A percentile compares a stretch with the other conserved stretches of the same genome.
Evolutionary conservation across 1,140 invertebrate genomes (phyloP).

Genomic region (Nasonia longicornis): DNA sequence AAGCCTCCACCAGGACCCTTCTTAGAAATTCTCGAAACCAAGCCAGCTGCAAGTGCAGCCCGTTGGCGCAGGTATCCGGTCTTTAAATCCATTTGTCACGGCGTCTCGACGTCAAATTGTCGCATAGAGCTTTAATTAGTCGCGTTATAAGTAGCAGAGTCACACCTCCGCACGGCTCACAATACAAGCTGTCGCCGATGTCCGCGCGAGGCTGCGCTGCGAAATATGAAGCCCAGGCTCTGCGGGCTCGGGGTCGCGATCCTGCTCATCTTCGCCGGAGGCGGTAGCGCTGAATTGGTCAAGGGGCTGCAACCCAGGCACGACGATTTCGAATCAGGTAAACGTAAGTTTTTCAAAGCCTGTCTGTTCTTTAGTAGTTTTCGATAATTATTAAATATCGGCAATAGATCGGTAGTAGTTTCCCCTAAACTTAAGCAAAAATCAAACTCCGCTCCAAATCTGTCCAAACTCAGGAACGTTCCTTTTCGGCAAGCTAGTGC

Average conservation of each 20-base stretch:
- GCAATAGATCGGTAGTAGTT: background rate
- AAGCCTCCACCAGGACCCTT: background rate
- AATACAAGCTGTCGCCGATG: constrained; percentile 7
- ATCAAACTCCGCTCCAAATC: constrained; percentile 9
- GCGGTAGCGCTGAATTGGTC: background rate
- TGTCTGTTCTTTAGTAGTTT: background rate
- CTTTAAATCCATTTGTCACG: constrained; percentile 59
- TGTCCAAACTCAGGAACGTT: constrained; percentile 51
- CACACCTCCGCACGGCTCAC: background rate
- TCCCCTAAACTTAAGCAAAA: background rate
- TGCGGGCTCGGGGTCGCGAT: background rate
- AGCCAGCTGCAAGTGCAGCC: background rate
- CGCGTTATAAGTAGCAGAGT: constrained; percentile 12
- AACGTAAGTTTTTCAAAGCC: constrained; percentile 54
- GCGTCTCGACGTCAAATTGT: constrained; percentile 48
- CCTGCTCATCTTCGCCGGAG: background rate
- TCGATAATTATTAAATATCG: background rate
- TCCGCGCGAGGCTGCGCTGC: background rate
- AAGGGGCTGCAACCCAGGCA: background rate
- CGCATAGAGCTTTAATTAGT: background rate
- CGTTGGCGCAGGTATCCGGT: constrained; percentile 43
- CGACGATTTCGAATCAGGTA: constrained; percentile 51
- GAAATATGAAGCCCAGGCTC: background rate
- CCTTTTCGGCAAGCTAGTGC: constrained; percentile 52
- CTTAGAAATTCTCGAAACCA: background rate